Percentiles rank a stretch among this genome's conserved stretches.
phyloP scores from a whole-genome alignment of 2,888 invertebrate species.

The Melanargia galathea region DNA sequence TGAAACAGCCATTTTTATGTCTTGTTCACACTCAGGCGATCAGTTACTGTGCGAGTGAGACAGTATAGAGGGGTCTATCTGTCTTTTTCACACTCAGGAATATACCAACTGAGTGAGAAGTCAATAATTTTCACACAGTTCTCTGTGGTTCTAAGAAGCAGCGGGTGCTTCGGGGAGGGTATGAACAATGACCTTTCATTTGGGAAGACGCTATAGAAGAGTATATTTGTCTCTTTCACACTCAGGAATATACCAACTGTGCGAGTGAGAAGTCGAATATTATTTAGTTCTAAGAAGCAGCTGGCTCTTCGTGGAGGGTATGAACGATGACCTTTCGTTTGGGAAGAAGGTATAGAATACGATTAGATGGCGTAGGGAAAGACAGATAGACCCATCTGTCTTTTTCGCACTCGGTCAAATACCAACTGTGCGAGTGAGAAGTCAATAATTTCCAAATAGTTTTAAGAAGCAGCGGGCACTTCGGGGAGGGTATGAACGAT shows the following conservation, averaged over 20 bases:
- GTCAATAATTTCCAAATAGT: conserved; percentile 23
- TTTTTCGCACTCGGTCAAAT: neutral
- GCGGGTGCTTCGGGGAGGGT: no score
- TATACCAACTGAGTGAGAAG: neutral
- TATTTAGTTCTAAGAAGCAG: conserved; percentile 46
- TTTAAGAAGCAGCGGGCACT: conserved; percentile 57
- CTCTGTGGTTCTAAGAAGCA: no score
- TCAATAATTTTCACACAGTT: conserved; percentile 22
- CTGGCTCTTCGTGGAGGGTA: no score
- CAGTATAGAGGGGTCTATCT: no score
- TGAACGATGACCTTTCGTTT: no score
- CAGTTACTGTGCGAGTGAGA: neutral
- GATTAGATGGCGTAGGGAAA: no score
- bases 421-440: neutral
- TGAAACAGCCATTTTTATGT: neutral
- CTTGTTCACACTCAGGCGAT: neutral
- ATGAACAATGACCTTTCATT: no score
- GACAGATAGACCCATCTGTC: no score
- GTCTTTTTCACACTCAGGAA: neutral
- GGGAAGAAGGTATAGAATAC: no score
- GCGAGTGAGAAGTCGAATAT: neutral
- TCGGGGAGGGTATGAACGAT: conserved; percentile 92
- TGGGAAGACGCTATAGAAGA: no score
- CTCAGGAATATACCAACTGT: neutral
- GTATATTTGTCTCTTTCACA: neutral